Evolutionary conservation across 2,113 vertebrate genomes (phyloP).

Genomic region (Indicator maculatus): DNA sequence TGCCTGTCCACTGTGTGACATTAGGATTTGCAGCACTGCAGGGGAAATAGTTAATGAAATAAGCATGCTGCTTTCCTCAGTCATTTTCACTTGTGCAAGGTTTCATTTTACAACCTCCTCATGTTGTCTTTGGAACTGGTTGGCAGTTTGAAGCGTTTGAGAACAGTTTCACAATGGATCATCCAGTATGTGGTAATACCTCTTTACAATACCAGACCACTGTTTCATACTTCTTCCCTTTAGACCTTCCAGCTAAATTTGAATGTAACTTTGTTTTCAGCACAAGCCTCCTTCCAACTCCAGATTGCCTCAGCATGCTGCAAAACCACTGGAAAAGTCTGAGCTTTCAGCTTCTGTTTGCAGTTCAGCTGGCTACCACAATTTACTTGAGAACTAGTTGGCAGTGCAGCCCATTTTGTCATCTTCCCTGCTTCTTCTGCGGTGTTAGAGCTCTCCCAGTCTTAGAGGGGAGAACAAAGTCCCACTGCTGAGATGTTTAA

Average conservation of each 20-base stretch:
- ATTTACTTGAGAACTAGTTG: constrained; percentile 22
- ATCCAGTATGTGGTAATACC: background rate
- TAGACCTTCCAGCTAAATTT: background rate
- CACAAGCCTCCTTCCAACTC: background rate
- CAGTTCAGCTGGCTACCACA: background rate
- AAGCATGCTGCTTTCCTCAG: background rate
- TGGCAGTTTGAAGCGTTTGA: constrained; percentile 27
- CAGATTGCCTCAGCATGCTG: background rate
- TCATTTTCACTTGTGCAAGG: background rate
- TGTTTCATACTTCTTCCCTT: background rate
- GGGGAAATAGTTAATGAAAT: background rate
- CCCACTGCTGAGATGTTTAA: constrained; percentile 17
- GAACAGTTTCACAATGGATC: constrained; percentile 24
- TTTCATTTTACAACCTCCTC: background rate
- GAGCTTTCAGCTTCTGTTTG: background rate
- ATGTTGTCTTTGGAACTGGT: background rate
- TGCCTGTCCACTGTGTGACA: background rate
- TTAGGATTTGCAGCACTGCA: background rate
- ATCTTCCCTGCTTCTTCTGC: background rate
- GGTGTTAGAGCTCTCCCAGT: background rate
- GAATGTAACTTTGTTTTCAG: background rate
- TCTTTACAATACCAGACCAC: background rate
- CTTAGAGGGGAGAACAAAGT: constrained; percentile 5
- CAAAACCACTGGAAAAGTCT: background rate
- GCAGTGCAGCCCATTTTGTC: constrained; percentile 1